Evolutionary conservation across 2,113 vertebrate species (phyloP).

Genomic region (Spea bombifrons): DNA sequence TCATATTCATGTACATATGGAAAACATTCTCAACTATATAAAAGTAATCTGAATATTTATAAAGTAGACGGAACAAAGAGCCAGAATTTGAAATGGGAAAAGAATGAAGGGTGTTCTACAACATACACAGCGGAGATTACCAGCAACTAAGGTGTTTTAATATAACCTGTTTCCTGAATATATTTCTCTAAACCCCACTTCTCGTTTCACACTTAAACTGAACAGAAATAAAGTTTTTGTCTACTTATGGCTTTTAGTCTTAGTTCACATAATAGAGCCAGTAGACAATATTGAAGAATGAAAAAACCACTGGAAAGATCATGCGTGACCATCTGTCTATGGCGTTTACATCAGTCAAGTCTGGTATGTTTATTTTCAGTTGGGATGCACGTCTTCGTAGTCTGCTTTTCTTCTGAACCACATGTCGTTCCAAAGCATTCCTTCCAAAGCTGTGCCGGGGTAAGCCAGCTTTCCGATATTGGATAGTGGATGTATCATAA

Average conservation of each 20-base stretch:
- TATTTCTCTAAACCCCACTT: constrained; percentile 76
- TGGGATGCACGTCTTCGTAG: constrained; percentile 92
- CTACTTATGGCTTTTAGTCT: constrained; percentile 61
- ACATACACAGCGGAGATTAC: constrained; percentile 62
- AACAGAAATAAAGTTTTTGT: constrained; percentile 73
- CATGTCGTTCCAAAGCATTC: constrained; percentile 87
- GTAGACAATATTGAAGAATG: constrained; percentile 96
- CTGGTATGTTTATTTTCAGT: constrained; percentile 93
- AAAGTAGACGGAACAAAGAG: constrained; percentile 53
- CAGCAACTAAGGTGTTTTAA: constrained; percentile 89
- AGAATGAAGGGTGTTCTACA: constrained; percentile 11
- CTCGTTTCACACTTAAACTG: constrained; percentile 77
- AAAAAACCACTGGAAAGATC: constrained; percentile 97
- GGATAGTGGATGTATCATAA: constrained; percentile 89
- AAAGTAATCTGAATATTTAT: constrained; percentile 81
- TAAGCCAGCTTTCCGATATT: constrained; percentile 91
- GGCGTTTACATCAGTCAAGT: constrained; percentile 98
- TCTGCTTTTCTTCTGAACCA: constrained; percentile 92
- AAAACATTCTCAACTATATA: constrained; percentile 61
- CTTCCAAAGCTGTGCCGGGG: constrained; percentile 89
- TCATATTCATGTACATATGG: constrained; percentile 23
- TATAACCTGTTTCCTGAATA: constrained; percentile 80
- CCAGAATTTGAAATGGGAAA: not conserved
- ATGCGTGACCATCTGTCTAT: constrained; percentile 98
- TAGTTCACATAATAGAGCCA: constrained; percentile 99